A percentile compares a stretch with the other conserved stretches of the same genome.
phyloP scores from a whole-genome alignment of 2,888 invertebrate genomes.

The Parelbella ahira region DNA sequence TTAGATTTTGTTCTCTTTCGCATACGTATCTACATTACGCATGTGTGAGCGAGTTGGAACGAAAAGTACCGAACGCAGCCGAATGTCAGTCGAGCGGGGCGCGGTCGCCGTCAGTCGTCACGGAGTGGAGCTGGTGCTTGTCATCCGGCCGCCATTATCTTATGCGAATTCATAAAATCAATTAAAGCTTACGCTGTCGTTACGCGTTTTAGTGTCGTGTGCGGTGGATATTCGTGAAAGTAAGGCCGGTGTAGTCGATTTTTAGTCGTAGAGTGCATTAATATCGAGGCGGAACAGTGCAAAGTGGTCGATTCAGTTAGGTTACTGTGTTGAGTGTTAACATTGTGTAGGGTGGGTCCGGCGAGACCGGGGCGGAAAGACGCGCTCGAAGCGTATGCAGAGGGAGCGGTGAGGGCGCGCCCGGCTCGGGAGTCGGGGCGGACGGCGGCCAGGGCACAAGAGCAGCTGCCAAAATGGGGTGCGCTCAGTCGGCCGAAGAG shows the following conservation, averaged over 20 bases:
- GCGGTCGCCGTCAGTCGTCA: conserved; percentile 83
- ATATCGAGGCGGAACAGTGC: conserved; percentile 47
- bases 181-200: conserved; percentile 66
- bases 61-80: conserved; percentile 70
- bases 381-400: conserved; percentile 75
- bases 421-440: conserved; percentile 78
- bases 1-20: conserved; percentile 56
- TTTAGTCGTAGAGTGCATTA: conserved; percentile 31
- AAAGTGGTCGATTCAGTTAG: conserved; percentile 37
- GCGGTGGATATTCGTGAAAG: conserved; percentile 44
- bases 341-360: conserved; percentile 73
- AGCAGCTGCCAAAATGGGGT: conserved; percentile 92
- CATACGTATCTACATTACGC: conserved; percentile 59
- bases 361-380: conserved; percentile 66
- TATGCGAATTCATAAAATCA: conserved; percentile 78
- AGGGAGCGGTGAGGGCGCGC: conserved; percentile 82
- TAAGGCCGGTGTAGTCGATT: conserved; percentile 39
- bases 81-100: conserved; percentile 81
- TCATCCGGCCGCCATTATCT: conserved; percentile 83
- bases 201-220: conserved; percentile 59
- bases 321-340: conserved; percentile 58
- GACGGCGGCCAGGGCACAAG: conserved; percentile 72
- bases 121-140: conserved; percentile 79
- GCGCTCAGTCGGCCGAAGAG: conserved; percentile 99
- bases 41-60: conserved; percentile 76